A percentile compares a stretch with the other conserved stretches of the same genome.
These are phyloP conservation scores for Hiodon tergisus DNA, from an alignment of 2,113 vertebrate genomes.

Conservation along the genomic window DNA sequence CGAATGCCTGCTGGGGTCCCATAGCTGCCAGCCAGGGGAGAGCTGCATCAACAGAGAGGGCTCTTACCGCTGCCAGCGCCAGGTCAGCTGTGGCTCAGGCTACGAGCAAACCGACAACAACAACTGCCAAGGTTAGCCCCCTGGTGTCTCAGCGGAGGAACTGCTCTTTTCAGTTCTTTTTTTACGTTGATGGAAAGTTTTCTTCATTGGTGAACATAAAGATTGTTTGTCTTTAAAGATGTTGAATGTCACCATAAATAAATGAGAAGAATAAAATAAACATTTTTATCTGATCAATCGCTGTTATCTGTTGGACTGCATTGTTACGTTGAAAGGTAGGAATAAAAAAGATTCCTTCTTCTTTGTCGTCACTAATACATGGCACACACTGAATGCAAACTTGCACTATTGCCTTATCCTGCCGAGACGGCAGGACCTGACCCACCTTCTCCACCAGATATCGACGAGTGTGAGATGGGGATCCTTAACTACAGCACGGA, in stretches of 20 bases:
- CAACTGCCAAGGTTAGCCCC: constrained; percentile 64
- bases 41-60: constrained; percentile 68
- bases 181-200: no score
- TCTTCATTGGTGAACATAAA: no score
- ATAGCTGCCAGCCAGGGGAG: constrained; percentile 66
- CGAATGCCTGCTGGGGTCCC: constrained; percentile 64
- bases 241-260: no score
- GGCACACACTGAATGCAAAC: no score
- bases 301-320: no score
- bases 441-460: constrained; percentile 56
- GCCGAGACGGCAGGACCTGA: not conserved
- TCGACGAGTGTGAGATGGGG: constrained; percentile 71
- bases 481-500: constrained; percentile 68
- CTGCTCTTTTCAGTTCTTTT: not conserved
- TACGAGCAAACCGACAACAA: constrained; percentile 73
- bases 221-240: no score
- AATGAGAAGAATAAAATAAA: no score
- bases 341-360: no score
- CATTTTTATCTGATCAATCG: no score
- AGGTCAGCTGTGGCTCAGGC: constrained; percentile 72
- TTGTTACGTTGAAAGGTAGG: no score
- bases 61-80: constrained; percentile 73
- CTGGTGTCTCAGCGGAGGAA: not conserved
- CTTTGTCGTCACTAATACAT: no score
- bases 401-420: no score